phyloP scores from a whole-genome alignment of 2,113 vertebrate genomes.

The Tauraco erythrolophus region DNA sequence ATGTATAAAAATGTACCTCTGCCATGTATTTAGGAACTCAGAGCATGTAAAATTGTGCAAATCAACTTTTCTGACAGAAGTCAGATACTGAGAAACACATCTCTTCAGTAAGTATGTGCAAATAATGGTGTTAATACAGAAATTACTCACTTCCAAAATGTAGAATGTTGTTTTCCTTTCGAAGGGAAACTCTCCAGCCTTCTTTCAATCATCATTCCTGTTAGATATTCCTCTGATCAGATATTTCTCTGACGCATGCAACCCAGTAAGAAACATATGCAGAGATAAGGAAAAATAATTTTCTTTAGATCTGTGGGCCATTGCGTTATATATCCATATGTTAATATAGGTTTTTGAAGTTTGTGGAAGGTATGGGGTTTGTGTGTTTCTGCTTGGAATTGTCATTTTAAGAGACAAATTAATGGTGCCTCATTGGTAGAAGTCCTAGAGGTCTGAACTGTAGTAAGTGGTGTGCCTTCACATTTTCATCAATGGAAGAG shows the following conservation, averaged over 20 bases:
- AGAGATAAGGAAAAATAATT: neutral
- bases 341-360: neutral
- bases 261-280: neutral
- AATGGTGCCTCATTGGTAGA: neutral
- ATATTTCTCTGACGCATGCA: neutral
- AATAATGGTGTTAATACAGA: neutral
- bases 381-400: neutral
- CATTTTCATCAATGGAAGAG: neutral
- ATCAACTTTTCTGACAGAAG: neutral
- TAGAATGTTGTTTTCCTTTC: neutral
- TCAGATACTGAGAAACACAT: neutral
- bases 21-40: neutral
- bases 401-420: neutral
- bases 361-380: neutral
- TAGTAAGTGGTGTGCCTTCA: neutral
- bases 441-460: neutral
- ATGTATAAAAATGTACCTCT: too few species aligned
- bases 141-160: neutral
- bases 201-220: neutral
- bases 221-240: neutral
- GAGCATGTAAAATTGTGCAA: neutral
- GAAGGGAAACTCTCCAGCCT: neutral
- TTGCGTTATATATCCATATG: neutral
- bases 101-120: neutral
- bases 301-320: neutral